These are phyloP conservation scores for Allacma fusca DNA, from an alignment of 2,888 invertebrate genomes.

Conservation along the genomic window DNA sequence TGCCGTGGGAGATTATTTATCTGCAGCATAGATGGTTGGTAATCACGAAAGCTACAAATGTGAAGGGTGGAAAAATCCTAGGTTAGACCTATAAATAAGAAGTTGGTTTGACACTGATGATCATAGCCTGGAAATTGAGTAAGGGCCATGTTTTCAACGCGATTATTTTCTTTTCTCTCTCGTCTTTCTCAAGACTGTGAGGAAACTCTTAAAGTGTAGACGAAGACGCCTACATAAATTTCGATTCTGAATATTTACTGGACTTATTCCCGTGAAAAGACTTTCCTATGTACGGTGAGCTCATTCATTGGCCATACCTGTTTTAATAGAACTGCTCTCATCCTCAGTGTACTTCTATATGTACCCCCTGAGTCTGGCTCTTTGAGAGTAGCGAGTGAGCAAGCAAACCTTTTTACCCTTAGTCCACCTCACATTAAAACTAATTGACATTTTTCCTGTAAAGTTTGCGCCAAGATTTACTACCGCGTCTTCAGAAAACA, in stretches of 20 bases:
- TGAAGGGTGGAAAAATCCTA: slow-evolving; percentile 41
- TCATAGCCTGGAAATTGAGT: slow-evolving; percentile 51
- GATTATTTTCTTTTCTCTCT: slow-evolving; percentile 41
- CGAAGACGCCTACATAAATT: slow-evolving; percentile 44
- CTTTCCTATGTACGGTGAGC: slow-evolving; percentile 37
- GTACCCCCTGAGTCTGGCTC: not conserved
- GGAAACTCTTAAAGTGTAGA: slow-evolving; percentile 32
- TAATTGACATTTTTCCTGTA: slow-evolving; percentile 46
- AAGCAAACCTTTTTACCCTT: slow-evolving; percentile 36
- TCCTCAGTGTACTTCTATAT: not conserved
- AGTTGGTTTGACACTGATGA: slow-evolving; percentile 54
- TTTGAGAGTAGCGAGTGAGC: not conserved
- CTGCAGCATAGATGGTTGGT: slow-evolving; percentile 43
- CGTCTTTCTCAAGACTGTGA: slow-evolving; percentile 2
- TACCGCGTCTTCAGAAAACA: slow-evolving; percentile 41
- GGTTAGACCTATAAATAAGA: slow-evolving; percentile 53
- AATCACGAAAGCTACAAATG: slow-evolving; percentile 46
- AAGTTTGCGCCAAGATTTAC: slow-evolving; percentile 48
- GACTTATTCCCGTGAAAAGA: slow-evolving; percentile 40
- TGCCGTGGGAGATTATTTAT: slow-evolving; percentile 46
- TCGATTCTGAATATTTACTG: slow-evolving; percentile 42
- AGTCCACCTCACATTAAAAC: slow-evolving; percentile 44
- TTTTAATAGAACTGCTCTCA: slow-evolving; percentile 22
- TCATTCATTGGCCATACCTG: slow-evolving; percentile 38
- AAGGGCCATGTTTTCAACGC: slow-evolving; percentile 47